A percentile compares a stretch with the other conserved stretches of the same genome.
phyloP scores from a whole-genome alignment of 2,797 vertebrate genomes.

The Cossypha polioptera region DNA sequence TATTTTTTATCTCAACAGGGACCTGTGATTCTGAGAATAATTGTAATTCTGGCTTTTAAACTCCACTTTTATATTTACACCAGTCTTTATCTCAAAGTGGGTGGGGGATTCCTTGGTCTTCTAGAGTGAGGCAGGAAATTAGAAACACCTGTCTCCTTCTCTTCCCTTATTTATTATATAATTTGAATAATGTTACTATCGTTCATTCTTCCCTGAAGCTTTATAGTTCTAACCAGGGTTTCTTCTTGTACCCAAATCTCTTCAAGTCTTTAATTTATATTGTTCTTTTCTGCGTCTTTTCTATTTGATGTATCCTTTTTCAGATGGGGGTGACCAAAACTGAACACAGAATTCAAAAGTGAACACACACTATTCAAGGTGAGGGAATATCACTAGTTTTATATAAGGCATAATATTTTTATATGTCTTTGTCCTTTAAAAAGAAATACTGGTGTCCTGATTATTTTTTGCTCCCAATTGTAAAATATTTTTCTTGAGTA shows the following conservation, averaged over 20 bases:
- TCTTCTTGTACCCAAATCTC: slow-evolving; percentile 20
- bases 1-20: neutral
- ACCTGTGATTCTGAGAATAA: neutral
- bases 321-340: slow-evolving; percentile 68
- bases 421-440: neutral
- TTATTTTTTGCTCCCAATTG: neutral
- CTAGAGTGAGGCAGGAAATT: neutral
- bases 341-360: slow-evolving; percentile 68
- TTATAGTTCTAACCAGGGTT: slow-evolving; percentile 13
- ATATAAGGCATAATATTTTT: slow-evolving; percentile 31
- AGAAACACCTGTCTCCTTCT: neutral
- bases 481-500: neutral
- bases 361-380: slow-evolving; percentile 63
- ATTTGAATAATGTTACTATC: neutral
- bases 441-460: neutral
- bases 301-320: slow-evolving; percentile 69
- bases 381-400: slow-evolving; percentile 62
- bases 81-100: neutral
- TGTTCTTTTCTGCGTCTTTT: slow-evolving; percentile 63
- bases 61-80: neutral
- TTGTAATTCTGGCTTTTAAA: neutral
- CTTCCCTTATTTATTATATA: neutral
- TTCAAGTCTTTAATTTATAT: slow-evolving; percentile 34
- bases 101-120: neutral
- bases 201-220: neutral